Evolutionary conservation across 2,113 vertebrate genomes (phyloP), one percentile per base, ranked within the genome.

Genomic region (Axis porcinus): DNA sequence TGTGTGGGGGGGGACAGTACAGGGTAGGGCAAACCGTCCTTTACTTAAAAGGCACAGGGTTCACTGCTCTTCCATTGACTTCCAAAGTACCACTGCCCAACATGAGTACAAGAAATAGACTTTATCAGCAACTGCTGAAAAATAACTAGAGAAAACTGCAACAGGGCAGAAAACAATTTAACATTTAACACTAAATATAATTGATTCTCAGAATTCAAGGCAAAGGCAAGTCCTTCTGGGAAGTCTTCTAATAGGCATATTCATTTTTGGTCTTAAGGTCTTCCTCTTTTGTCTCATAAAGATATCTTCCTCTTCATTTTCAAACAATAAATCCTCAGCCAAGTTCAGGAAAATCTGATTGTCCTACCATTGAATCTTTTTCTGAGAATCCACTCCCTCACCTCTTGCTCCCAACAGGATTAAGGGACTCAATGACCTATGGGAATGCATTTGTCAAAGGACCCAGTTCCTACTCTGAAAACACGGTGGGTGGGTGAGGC

Each of bases 1-100:
- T n/a, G n/a, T n/a, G n/a, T 16, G 17, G 0, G 0, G 12, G 14
- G 7, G 36, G 19, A 54, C 40, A 47, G 43, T 23, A 6, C 6
- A 25, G 67, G 52, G 3, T 13, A 7, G 33, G 54, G 33, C 0
- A 16, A 14, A 47, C 21, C 8, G 10, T 0, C 7, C 28, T 81
- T 78, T 62, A 60, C 14, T 14, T 45, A 30, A 85, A 40, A 58
- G 25, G 62, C 40, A 40, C 7, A 52, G 1, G 28, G 21, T 36
- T n/a, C 25, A 43, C 17, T 60, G 30, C 2, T 33, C 11, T 0
- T 79, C n/a, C 43, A 54, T 57, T 87, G 19, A 33, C 55, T 62
- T 84, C 21, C 57, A 58, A 47, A 88, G 52, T 27, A 82, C 15
- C 74, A 50, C 12, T 64, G 78, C 33, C 55, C 50, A 86, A n/a